phyloP scores from a whole-genome alignment of 2,113 vertebrate genomes.

The Leiothrix lutea region DNA sequence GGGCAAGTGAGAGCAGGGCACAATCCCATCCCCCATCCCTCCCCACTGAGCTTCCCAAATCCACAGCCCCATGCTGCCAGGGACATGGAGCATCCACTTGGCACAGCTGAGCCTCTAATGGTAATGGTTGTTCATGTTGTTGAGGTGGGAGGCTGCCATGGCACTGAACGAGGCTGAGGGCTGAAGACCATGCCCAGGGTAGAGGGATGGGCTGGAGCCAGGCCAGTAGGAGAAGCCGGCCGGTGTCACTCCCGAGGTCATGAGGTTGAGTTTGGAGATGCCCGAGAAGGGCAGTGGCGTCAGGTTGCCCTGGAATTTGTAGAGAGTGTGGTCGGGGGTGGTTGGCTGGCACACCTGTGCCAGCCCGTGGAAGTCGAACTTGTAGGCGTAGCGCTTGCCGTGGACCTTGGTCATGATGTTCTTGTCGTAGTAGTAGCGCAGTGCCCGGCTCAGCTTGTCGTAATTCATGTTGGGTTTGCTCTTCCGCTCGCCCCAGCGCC shows the following conservation, averaged over 20 bases:
- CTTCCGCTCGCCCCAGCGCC: constrained; percentile 95
- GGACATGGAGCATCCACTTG: neutral
- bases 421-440: constrained; percentile 99
- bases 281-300: constrained; percentile 90
- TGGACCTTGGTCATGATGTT: constrained; percentile 99
- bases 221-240: constrained; percentile 96
- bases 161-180: constrained; percentile 83
- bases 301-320: constrained; percentile 94
- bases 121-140: constrained; percentile 88
- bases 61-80: neutral
- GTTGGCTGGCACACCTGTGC: constrained; percentile 94
- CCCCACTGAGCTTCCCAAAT: neutral
- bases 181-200: constrained; percentile 87
- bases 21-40: neutral
- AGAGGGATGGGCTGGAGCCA: constrained; percentile 84
- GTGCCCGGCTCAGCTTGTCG: constrained; percentile 95
- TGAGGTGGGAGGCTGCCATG: constrained; percentile 89
- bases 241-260: constrained; percentile 85
- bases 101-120: constrained; percentile 72
- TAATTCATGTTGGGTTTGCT: constrained; percentile 99
- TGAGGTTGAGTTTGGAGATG: constrained; percentile 96
- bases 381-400: constrained; percentile 97
- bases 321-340: constrained; percentile 87
- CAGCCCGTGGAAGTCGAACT: constrained; percentile 96
- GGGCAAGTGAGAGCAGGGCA: neutral